Percentiles rank a stretch among this genome's conserved stretches.
These are phyloP conservation scores for Lepus europaeus DNA, from an alignment of 2,113 vertebrate species.

Conservation along the genomic window DNA sequence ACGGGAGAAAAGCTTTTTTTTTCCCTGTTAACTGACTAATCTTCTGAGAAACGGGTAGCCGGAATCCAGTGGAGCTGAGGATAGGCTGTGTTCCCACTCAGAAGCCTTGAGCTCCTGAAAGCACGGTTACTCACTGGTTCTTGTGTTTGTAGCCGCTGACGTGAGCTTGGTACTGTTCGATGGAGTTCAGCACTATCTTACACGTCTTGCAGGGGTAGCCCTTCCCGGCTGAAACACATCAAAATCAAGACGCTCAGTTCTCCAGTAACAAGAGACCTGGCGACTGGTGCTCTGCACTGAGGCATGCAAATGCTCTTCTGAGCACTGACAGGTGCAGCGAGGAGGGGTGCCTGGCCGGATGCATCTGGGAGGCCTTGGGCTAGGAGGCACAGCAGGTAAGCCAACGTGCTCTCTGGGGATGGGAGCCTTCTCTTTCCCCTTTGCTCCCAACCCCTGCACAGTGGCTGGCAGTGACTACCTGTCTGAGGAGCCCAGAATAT, in stretches of 20 bases:
- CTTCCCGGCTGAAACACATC: slow-evolving; percentile 92
- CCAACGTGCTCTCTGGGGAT: background rate
- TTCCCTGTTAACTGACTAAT: background rate
- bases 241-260: slow-evolving; percentile 80
- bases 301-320: background rate
- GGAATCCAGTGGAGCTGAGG: background rate
- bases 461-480: background rate
- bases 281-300: background rate
- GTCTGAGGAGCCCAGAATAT: background rate
- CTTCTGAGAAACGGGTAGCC: slow-evolving; percentile 44
- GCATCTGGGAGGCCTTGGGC: background rate
- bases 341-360: background rate
- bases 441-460: background rate
- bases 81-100: slow-evolving; percentile 17
- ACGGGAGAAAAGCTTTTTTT: background rate
- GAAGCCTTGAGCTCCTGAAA: slow-evolving; percentile 51
- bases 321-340: background rate
- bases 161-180: slow-evolving; percentile 98
- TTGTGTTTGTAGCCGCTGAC: slow-evolving; percentile 98
- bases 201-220: slow-evolving; percentile 96
- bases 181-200: slow-evolving; percentile 97
- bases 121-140: slow-evolving; percentile 94
- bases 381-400: background rate
- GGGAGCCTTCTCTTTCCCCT: background rate
- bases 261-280: background rate